A percentile compares a stretch with the other conserved stretches of the same genome.
phyloP scores from a whole-genome alignment of 2,888 invertebrate species.

The Seladonia tumulorum region DNA sequence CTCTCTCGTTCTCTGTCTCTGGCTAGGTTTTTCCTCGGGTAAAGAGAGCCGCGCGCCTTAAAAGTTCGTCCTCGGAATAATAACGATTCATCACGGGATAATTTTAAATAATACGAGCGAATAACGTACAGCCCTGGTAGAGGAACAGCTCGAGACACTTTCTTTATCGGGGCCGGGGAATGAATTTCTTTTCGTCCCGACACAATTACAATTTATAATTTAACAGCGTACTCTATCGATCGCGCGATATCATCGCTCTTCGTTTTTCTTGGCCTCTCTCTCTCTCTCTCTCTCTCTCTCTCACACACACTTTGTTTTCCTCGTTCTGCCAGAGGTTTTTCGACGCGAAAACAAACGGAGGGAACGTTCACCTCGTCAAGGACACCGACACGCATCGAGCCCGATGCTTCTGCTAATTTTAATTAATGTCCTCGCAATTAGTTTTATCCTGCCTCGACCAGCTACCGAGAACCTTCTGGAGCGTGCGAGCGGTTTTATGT shows the following conservation, averaged over 20 bases:
- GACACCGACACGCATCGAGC: not conserved
- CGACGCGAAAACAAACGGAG: not conserved
- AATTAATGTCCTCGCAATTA: not conserved
- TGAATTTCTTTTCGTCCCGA: not conserved
- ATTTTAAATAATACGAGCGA: constrained; percentile 9
- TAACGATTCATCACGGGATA: constrained; percentile 7
- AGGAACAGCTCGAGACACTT: not conserved
- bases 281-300: not conserved
- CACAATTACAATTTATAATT: constrained; percentile 11
- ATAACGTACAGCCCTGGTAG: not conserved
- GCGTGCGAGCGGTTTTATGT: not conserved
- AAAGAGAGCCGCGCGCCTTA: constrained; percentile 4
- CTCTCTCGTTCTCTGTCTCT: not conserved
- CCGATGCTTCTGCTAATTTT: not conserved
- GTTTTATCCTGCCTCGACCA: not conserved
- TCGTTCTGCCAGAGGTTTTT: not conserved
- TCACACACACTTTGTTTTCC: not conserved
- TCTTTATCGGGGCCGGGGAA: not conserved
- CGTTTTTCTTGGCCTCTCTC: not conserved
- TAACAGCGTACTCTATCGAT: not conserved
- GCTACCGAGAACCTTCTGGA: not conserved
- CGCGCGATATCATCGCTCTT: not conserved
- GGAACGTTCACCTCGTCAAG: constrained; percentile 4
- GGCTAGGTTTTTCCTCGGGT: not conserved
- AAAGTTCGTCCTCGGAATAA: not conserved